Conservation (phyloP, 2,888 invertebrate species). For the Caenorhabditis parvicauda region DNA sequence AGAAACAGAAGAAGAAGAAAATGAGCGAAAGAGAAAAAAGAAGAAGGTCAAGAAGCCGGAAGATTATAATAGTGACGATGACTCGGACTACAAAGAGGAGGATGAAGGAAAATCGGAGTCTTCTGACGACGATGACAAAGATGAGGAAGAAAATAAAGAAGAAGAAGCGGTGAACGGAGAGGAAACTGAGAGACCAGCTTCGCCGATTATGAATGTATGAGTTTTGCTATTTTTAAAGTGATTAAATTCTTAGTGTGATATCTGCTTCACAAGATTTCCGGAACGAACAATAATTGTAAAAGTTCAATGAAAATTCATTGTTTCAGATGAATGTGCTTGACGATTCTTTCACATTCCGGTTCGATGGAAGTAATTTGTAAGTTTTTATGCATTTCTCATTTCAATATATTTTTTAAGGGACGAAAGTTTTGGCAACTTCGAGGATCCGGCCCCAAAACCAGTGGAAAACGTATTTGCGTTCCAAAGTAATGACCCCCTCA, state of each 20-base stretch:
- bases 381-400: neutral
- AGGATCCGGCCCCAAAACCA: neutral
- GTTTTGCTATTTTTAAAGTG: neutral
- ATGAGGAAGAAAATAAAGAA: constrained; percentile 19
- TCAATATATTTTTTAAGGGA: neutral
- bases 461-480: neutral
- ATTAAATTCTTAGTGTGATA: too few relatives aligned
- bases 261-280: too few relatives aligned
- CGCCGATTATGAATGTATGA: neutral
- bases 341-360: constrained; percentile 14
- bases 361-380: neutral
- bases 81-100: neutral
- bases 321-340: constrained; percentile 24
- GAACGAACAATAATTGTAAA: too few relatives aligned
- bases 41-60: constrained; percentile 6
- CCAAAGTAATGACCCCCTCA: neutral
- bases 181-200: too few relatives aligned
- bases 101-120: neutral
- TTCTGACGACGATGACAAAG: constrained; percentile 12
- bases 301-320: too few relatives aligned
- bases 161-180: constrained; percentile 1
- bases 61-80: neutral
- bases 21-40: constrained; percentile 11
- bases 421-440: neutral
- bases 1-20: constrained; percentile 18